A percentile compares a stretch with the other conserved stretches of the same genome.
phyloP scores from a whole-genome alignment of 1,140 invertebrate species.

The Hyles vespertilio region DNA sequence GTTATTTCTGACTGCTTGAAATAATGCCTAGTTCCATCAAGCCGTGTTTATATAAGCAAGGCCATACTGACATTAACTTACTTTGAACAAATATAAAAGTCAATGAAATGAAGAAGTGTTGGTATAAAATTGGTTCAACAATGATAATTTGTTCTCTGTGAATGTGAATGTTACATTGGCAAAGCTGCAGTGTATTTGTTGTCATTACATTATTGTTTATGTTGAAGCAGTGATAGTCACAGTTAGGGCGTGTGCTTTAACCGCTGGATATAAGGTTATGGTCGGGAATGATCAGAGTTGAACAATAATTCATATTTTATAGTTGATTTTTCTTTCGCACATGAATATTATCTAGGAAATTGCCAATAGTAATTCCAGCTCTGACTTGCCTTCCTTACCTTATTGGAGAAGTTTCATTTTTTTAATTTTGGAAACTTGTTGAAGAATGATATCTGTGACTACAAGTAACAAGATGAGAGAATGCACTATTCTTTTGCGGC shows the following conservation, averaged over 20 bases:
- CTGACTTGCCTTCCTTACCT: constrained; percentile 4
- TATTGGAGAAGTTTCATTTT: constrained; percentile 6
- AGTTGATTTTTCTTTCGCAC: constrained; percentile 23
- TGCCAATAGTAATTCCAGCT: constrained; percentile 4
- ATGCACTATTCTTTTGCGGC: constrained; percentile 53
- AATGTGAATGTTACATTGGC: constrained; percentile 16
- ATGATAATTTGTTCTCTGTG: constrained; percentile 14
- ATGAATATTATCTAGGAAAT: constrained; percentile 6
- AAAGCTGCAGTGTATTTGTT: constrained; percentile 16
- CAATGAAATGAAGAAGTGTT: constrained; percentile 2
- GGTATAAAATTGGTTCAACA: constrained; percentile 6
- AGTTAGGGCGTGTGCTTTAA: constrained; percentile 12
- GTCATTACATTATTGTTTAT: constrained; percentile 12
- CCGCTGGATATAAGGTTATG: constrained; percentile 10
- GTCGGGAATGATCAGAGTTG: constrained; percentile 6
- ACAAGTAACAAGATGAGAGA: constrained; percentile 52
- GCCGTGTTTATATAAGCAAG: constrained; percentile 36
- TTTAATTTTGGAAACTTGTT: neutral
- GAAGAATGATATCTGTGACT: constrained; percentile 41
- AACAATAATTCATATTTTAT: constrained; percentile 26
- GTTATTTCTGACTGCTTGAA: constrained; percentile 64
- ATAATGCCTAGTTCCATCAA: constrained; percentile 48
- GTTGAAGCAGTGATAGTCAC: constrained; percentile 33
- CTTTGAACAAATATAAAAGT: constrained; percentile 5
- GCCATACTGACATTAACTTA: constrained; percentile 23